These are phyloP conservation scores for Dermatemys mawii DNA, from an alignment of 2,113 vertebrate species.

Conservation along the genomic window DNA sequence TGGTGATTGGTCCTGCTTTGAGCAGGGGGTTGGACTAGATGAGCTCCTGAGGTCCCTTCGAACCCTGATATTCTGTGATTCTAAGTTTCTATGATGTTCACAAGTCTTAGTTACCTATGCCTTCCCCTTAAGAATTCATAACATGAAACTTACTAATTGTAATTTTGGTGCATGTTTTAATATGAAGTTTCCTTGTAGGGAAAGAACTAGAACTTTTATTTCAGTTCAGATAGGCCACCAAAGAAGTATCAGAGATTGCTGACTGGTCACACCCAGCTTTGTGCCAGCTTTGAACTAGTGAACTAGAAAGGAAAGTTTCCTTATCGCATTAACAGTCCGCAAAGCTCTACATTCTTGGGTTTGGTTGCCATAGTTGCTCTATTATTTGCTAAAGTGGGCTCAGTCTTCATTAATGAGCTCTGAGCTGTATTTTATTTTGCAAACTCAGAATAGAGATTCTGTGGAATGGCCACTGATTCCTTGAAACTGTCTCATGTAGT, in stretches of 20 bases:
- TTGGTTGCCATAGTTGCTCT: background rate
- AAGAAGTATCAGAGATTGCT: too few species aligned
- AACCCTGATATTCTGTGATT: too few species aligned
- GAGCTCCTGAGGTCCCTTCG: too few species aligned
- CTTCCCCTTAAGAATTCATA: background rate
- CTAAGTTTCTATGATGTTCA: too few species aligned
- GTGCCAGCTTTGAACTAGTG: too few species aligned
- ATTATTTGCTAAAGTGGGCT: background rate
- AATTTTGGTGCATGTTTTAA: too few species aligned
- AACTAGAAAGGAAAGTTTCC: background rate
- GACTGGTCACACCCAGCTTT: too few species aligned
- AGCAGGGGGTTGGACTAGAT: too few species aligned
- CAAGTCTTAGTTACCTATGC: background rate
- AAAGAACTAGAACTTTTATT: too few species aligned
- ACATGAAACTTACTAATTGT: background rate
- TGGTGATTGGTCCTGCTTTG: too few species aligned
- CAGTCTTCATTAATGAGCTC: background rate
- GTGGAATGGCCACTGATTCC: background rate
- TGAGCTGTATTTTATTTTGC: background rate
- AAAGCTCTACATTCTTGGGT: background rate
- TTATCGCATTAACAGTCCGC: background rate
- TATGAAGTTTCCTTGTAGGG: too few species aligned
- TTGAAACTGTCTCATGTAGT: conserved; percentile 30
- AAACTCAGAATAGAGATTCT: rapidly evolving
- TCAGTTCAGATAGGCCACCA: too few species aligned